These are phyloP conservation scores for Osmerus mordax DNA, from an alignment of 2,113 vertebrate genomes.

Conservation along the genomic window DNA sequence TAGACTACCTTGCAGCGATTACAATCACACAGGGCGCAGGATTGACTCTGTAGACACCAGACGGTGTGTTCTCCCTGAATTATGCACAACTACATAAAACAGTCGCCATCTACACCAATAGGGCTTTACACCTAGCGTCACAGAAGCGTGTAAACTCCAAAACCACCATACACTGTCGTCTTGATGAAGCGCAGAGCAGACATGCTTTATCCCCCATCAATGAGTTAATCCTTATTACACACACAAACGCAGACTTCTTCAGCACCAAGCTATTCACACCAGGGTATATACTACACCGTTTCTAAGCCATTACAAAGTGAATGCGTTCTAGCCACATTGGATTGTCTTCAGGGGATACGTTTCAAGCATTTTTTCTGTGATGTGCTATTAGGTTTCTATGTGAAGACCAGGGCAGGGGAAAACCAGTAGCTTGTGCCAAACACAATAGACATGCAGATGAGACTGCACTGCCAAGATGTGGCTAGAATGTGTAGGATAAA, in stretches of 20 bases:
- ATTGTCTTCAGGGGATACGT: constrained; percentile 32
- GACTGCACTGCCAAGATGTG: background rate
- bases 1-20: background rate
- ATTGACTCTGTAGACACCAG: constrained; percentile 10
- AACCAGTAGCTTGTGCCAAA: constrained; percentile 31
- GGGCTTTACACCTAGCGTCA: constrained; percentile 29
- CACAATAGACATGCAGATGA: constrained; percentile 1
- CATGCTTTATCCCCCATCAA: constrained; percentile 33
- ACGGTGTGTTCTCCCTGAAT: constrained; percentile 39
- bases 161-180: background rate
- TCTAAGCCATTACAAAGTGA: no score
- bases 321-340: no score
- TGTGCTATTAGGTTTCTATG: constrained; percentile 22
- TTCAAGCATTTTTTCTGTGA: constrained; percentile 49
- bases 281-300: constrained; percentile 26
- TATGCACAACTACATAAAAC: constrained; percentile 46
- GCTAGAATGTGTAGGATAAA: no score
- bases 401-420: constrained; percentile 1
- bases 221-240: constrained; percentile 61
- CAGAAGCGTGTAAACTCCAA: background rate
- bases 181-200: constrained; percentile 6
- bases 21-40: constrained; percentile 24
- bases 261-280: constrained; percentile 24
- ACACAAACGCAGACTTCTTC: constrained; percentile 38
- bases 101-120: constrained; percentile 11